Percentiles rank a stretch among this genome's conserved stretches.
Conservation (phyloP, 2,888 invertebrate species). For the Heteropelma amictum region DNA sequence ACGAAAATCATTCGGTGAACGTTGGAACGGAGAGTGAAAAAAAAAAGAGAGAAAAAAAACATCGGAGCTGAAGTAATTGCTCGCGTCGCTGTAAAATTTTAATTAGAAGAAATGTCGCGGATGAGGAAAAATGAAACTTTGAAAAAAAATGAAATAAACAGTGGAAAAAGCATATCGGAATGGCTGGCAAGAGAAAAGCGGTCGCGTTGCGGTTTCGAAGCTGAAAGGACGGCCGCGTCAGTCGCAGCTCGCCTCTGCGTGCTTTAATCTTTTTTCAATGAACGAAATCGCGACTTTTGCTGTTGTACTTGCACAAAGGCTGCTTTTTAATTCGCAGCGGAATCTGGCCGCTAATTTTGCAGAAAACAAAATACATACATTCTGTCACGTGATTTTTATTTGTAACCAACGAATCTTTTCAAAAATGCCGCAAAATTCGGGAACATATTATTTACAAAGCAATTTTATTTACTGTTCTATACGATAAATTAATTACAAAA, state of each 20-base stretch:
- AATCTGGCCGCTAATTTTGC: too few relatives aligned
- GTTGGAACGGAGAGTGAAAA: not conserved
- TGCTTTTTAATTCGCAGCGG: too few relatives aligned
- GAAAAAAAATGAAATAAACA: slow-evolving; percentile 6
- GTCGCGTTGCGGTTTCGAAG: not conserved
- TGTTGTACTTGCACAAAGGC: too few relatives aligned
- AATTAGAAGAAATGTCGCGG: slow-evolving; percentile 38
- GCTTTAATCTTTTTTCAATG: slow-evolving; percentile 14
- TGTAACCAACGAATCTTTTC: too few relatives aligned
- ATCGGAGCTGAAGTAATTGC: slow-evolving; percentile 39
- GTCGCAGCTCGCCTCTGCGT: not conserved
- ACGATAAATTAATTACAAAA: too few relatives aligned
- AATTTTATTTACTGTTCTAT: too few relatives aligned
- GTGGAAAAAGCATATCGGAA: slow-evolving; percentile 4
- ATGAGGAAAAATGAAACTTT: too few relatives aligned
- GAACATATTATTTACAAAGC: too few relatives aligned
- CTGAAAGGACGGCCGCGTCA: not conserved
- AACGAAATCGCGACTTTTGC: slow-evolving; percentile 38
- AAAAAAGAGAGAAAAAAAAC: not conserved
- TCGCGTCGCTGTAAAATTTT: slow-evolving; percentile 41
- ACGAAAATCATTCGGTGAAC: not conserved
- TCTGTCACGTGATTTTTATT: too few relatives aligned
- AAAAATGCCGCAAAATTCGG: too few relatives aligned
- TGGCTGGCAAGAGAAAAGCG: not conserved
- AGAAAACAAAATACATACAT: too few relatives aligned